phyloP scores from a whole-genome alignment of 2,113 vertebrate genomes.

The Otis tarda region DNA sequence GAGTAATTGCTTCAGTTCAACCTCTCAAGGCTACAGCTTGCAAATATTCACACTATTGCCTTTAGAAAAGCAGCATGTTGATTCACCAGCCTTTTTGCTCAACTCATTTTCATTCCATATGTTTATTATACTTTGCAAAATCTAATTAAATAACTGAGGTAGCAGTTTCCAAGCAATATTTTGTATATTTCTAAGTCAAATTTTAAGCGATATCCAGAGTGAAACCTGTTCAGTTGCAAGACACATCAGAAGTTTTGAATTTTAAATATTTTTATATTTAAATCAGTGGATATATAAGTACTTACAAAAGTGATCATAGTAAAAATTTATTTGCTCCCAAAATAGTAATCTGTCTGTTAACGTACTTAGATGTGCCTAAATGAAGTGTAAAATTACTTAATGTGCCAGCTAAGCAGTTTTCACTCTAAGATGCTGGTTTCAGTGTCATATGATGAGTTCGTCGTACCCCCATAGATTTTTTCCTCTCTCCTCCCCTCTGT shows the following conservation, averaged over 20 bases:
- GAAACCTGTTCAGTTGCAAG: neutral
- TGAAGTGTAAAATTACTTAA: slow-evolving; percentile 30
- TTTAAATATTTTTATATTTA: neutral
- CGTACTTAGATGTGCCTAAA: neutral
- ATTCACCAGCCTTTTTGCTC: neutral
- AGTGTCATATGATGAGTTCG: neutral
- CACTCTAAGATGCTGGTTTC: neutral
- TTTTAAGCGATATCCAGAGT: neutral
- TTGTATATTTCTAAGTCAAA: neutral
- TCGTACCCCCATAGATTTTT: neutral
- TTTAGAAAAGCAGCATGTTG: slow-evolving; percentile 23
- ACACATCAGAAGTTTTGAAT: neutral
- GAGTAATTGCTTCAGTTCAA: slow-evolving; percentile 19
- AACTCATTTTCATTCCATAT: slow-evolving; percentile 24
- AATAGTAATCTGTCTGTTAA: neutral
- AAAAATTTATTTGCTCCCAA: neutral
- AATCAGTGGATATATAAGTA: neutral
- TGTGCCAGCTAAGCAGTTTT: neutral
- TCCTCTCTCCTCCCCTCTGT: neutral
- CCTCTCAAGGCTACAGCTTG: slow-evolving; percentile 29
- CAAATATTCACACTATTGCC: neutral
- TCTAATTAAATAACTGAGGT: neutral
- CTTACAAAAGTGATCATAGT: neutral
- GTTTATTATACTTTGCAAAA: slow-evolving; percentile 25
- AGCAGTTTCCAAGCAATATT: neutral